Evolutionary conservation across 2,113 vertebrate genomes (phyloP), one percentile per base, ranked within the genome.

Genomic region (Oreochromis niloticus): DNA sequence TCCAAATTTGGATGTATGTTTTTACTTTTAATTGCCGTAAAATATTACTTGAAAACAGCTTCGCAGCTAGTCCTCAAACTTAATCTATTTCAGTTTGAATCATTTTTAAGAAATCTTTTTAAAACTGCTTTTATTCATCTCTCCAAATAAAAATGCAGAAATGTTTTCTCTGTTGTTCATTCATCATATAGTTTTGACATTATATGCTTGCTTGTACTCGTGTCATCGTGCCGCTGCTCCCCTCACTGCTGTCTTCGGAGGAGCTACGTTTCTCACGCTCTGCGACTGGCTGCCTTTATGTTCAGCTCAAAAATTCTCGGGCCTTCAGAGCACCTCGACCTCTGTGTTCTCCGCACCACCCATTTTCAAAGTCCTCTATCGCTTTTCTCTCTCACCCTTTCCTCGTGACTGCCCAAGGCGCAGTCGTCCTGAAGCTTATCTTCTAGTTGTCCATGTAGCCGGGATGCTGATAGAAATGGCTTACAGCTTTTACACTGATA

Each of bases 391-490:
- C 83, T 80, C 88, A 4, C 78, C 81, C 80, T 59, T 82, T 73
- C 46, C 66, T 63, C 56, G 30, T 89, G 82, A 84, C 86, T 81
- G 92, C 91, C 85, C 81, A 88, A 94, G 92, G 94, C 90, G 86
- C 56, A 79, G 90, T 75, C 54, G 34, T 91, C 90, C 86, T 79
- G 71, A 41, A 87, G 87, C 93, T 96, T 96, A 94, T 95, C 94
- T 94, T 48, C 83, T 79, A 73, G 66, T 88, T 85, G 92, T 82
- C 93, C 86, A 34, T 78, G 82, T 88, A 88, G 27, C 73, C 73
- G 36, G 59, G 85, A 46, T 83, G 54, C 85, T 91, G 88, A 93
- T 91, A 87, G 86, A 91, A 94, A 89, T 71, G 22, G 83, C 89
- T 92, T 61, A 84, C 90, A 92, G 93, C 90, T 85, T 54, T 82